Percentiles rank a stretch among this genome's conserved stretches.
Conservation (phyloP, 2,113 vertebrate genomes). For the Rafetus swinhoei region DNA sequence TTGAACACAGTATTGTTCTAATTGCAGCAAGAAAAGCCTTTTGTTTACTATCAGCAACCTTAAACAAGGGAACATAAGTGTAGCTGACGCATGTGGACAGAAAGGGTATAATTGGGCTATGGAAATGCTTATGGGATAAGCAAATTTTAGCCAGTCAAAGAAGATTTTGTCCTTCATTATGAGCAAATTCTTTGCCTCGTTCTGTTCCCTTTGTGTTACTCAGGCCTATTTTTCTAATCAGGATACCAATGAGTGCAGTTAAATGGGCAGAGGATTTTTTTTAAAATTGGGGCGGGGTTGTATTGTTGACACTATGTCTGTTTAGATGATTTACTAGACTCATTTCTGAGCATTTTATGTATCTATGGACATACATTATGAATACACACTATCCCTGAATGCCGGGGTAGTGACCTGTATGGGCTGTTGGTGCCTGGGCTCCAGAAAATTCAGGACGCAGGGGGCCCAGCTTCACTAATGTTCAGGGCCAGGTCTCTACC, state of each 20-base stretch:
- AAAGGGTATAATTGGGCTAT: neutral
- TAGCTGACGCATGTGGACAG: neutral
- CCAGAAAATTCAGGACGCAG: too few species aligned
- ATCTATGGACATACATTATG: neutral
- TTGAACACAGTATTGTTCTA: neutral
- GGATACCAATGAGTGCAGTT: neutral
- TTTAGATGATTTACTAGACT: neutral
- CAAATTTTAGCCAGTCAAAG: neutral
- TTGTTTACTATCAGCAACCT: conserved; percentile 9
- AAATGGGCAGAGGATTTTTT: too few species aligned
- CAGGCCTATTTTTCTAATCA: neutral
- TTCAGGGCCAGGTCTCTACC: too few species aligned
- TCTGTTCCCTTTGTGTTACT: neutral
- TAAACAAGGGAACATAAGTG: conserved; percentile 13
- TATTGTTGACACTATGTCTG: neutral
- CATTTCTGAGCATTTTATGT: neutral
- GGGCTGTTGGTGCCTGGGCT: too few species aligned
- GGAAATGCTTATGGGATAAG: neutral
- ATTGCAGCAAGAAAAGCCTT: neutral
- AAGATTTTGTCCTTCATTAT: neutral
- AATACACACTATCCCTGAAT: neutral
- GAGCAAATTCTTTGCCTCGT: neutral
- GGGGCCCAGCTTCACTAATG: too few species aligned
- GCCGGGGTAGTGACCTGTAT: too few species aligned
- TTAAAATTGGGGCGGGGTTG: neutral